Percentiles rank a stretch among this genome's conserved stretches.
phyloP scores from a whole-genome alignment of 2,888 invertebrate species.

The Andrena chrysosceles region DNA sequence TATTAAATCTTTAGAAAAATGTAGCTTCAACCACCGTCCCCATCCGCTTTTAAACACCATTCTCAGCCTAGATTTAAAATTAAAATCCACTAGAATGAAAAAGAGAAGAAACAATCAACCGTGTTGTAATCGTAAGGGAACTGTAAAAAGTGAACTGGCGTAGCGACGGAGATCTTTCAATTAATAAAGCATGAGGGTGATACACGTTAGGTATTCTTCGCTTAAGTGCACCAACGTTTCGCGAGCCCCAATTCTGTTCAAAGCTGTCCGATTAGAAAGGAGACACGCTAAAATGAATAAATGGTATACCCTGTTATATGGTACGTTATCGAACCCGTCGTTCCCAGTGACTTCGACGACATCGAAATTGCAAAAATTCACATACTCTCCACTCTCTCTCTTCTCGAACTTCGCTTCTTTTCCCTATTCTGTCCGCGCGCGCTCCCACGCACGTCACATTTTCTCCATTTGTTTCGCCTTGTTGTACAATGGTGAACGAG shows the following conservation, averaged over 20 bases:
- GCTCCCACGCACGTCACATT: neutral
- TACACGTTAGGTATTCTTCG: neutral
- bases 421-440: neutral
- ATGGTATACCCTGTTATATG: constrained; percentile 19
- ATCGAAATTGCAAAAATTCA: constrained; percentile 69
- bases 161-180: neutral
- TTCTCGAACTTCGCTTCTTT: constrained; percentile 30
- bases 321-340: constrained; percentile 40
- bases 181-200: neutral
- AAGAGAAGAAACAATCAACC: too few species aligned
- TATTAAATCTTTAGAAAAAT: too few species aligned
- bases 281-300: constrained; percentile 29
- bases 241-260: neutral
- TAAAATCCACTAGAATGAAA: too few species aligned
- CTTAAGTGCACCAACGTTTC: constrained; percentile 8
- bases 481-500: constrained; percentile 32
- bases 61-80: too few species aligned
- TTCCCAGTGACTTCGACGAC: constrained; percentile 38
- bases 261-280: constrained; percentile 31
- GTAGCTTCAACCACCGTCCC: too few species aligned
- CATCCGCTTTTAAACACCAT: too few species aligned
- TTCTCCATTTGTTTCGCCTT: constrained; percentile 43
- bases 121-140: neutral
- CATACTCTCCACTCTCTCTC: constrained; percentile 14
- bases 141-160: neutral